Conservation (phyloP, 2,113 vertebrate genomes). For the Mungos mungo region DNA sequence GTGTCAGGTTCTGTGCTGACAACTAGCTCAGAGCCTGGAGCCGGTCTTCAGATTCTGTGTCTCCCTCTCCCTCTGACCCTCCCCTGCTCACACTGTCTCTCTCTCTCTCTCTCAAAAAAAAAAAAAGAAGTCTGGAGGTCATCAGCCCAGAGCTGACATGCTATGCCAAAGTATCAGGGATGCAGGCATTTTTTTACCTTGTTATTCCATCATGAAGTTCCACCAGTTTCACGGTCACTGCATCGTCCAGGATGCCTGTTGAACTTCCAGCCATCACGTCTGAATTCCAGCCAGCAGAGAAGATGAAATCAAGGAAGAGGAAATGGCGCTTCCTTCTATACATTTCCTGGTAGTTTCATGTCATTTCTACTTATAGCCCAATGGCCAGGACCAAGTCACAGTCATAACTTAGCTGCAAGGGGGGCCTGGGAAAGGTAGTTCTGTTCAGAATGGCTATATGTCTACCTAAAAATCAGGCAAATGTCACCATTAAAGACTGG, state of each 20-base stretch:
- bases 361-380: not conserved
- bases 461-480: not conserved
- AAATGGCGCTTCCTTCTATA: not conserved
- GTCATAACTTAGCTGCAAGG: not conserved
- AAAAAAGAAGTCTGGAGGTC: not conserved
- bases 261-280: not conserved
- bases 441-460: not conserved
- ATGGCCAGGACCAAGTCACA: not conserved
- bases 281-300: not conserved
- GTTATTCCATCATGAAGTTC: not conserved
- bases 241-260: not conserved
- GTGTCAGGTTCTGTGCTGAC: too few relatives aligned
- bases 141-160: not conserved
- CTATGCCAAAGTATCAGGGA: not conserved
- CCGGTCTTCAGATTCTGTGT: too few relatives aligned
- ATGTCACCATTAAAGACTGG: not conserved
- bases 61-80: too few relatives aligned
- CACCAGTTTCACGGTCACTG: not conserved
- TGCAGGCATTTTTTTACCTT: not conserved
- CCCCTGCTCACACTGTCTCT: too few relatives aligned
- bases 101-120: too few relatives aligned
- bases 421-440: not conserved
- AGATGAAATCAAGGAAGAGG: not conserved
- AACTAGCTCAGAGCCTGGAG: too few relatives aligned
- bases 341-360: not conserved